phyloP scores from a whole-genome alignment of 1,140 invertebrate genomes.

The Heliconius himera region DNA sequence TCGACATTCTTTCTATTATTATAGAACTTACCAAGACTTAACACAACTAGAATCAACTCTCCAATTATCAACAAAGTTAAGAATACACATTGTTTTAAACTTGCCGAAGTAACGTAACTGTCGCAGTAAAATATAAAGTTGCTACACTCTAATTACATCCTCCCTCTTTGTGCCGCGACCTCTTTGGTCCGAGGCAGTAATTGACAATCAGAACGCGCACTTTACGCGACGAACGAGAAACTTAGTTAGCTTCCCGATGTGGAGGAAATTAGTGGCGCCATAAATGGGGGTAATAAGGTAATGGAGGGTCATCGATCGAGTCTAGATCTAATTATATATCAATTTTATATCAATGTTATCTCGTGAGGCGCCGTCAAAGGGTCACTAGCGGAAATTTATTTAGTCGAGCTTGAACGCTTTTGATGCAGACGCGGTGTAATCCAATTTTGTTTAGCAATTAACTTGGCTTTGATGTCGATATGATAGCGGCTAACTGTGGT shows the following conservation, averaged over 20 bases:
- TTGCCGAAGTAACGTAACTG: not conserved
- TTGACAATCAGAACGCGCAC: slow-evolving; percentile 77
- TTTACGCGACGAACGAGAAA: slow-evolving; percentile 65
- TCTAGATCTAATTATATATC: slow-evolving; percentile 66
- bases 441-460: slow-evolving; percentile 39
- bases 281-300: slow-evolving; percentile 77
- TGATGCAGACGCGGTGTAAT: slow-evolving; percentile 37
- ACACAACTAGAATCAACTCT: not conserved
- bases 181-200: slow-evolving; percentile 72
- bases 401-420: slow-evolving; percentile 45
- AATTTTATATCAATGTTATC: slow-evolving; percentile 61
- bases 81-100: slow-evolving; percentile 7
- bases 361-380: slow-evolving; percentile 44
- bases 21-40: not conserved
- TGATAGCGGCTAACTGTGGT: slow-evolving; percentile 2
- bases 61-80: not conserved
- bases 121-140: slow-evolving; percentile 29
- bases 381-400: slow-evolving; percentile 59
- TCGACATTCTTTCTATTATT: not conserved
- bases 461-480: slow-evolving; percentile 24
- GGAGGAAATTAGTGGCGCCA: slow-evolving; percentile 78
- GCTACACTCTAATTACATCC: slow-evolving; percentile 68
- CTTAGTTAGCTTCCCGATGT: slow-evolving; percentile 74
- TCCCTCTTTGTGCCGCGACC: slow-evolving; percentile 57
- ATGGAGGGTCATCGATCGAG: slow-evolving; percentile 74